phyloP scores from a whole-genome alignment of 2,113 vertebrate genomes.

The Ondatra zibethicus region DNA sequence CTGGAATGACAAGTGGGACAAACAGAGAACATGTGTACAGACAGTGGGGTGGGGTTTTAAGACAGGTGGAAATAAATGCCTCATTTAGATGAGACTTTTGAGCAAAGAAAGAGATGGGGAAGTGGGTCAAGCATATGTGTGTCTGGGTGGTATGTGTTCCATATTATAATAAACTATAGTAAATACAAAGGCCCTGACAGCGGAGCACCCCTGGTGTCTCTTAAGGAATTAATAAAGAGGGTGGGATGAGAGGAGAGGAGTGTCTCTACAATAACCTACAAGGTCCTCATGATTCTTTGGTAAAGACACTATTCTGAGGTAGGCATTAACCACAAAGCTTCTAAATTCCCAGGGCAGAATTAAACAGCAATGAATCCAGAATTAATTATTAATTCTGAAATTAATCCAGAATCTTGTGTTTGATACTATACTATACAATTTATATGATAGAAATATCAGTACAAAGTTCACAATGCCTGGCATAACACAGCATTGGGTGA shows the following conservation, averaged over 20 bases:
- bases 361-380: conserved; percentile 32
- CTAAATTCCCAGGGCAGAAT: background rate
- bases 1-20: background rate
- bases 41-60: background rate
- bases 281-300: background rate
- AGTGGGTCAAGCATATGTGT: background rate
- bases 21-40: background rate
- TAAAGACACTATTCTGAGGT: background rate
- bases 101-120: background rate
- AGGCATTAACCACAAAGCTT: conserved; percentile 1
- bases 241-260: background rate
- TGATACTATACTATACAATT: background rate
- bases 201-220: background rate
- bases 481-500: conserved; percentile 27
- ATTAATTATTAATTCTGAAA: no score
- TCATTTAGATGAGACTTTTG: conserved; percentile 5
- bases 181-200: conserved; percentile 24
- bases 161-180: background rate
- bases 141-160: background rate
- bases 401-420: background rate
- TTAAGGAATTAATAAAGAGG: conserved; percentile 18
- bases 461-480: background rate
- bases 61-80: background rate
- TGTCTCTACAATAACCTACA: background rate
- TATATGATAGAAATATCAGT: conserved; percentile 28